phyloP scores from a whole-genome alignment of 2,888 invertebrate genomes.

The Chrysomela aeneicollis region DNA sequence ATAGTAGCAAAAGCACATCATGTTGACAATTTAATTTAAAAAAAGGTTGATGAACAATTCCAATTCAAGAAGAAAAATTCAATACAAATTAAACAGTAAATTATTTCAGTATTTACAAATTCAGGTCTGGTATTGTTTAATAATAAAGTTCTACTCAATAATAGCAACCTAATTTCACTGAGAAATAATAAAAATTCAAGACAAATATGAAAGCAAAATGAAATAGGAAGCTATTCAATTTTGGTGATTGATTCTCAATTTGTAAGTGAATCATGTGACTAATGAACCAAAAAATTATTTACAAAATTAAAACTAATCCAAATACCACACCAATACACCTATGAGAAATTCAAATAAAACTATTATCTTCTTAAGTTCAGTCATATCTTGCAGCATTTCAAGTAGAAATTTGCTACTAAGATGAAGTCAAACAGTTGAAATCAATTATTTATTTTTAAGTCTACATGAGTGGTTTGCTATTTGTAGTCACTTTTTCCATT shows the following conservation, averaged over 20 bases:
- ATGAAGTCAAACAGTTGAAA: slow-evolving; percentile 16
- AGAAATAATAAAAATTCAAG: background rate
- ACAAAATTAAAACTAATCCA: slow-evolving; percentile 8
- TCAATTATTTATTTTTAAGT: background rate
- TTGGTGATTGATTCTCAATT: background rate
- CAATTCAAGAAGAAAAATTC: no score
- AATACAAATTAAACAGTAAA: no score
- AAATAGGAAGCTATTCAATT: background rate
- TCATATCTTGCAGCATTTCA: slow-evolving; percentile 9
- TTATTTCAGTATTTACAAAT: background rate
- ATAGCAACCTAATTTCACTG: background rate
- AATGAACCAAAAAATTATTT: background rate
- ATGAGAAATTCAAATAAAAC: slow-evolving; percentile 1
- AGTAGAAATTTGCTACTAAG: slow-evolving; percentile 2
- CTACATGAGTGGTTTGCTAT: slow-evolving; percentile 32
- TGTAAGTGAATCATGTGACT: background rate
- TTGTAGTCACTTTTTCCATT: slow-evolving; percentile 64
- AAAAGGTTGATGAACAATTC: no score
- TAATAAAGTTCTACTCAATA: background rate
- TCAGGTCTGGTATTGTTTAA: background rate
- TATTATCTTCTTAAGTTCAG: slow-evolving; percentile 3
- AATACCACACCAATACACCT: slow-evolving; percentile 1
- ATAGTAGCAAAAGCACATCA: no score
- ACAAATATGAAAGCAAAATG: background rate
- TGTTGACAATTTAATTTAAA: no score